phyloP scores from a whole-genome alignment of 1,140 invertebrate species.

The Ceratoteleas bidentatus region DNA sequence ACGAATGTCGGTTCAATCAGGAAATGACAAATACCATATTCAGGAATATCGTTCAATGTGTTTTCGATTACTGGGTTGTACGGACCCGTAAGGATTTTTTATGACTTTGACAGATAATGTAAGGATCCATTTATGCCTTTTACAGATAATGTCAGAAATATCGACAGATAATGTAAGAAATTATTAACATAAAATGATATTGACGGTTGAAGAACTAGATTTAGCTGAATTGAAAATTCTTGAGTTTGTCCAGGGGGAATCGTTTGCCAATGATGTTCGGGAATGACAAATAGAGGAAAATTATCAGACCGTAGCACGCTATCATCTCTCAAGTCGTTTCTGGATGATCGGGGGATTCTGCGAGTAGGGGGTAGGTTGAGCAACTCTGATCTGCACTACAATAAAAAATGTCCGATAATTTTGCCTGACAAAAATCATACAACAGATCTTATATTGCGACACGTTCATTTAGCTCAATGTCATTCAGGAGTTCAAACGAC shows the following conservation, averaged over 20 bases:
- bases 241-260: constrained; percentile 1
- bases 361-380: constrained; percentile 10
- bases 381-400: constrained; percentile 2
- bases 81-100: no score
- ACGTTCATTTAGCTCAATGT: background rate
- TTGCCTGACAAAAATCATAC: background rate
- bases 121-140: no score
- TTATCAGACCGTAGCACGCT: no score
- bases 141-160: no score
- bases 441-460: background rate
- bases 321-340: background rate
- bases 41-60: no score
- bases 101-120: no score
- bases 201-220: background rate
- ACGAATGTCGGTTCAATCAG: no score
- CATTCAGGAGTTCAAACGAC: constrained; percentile 8
- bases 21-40: no score
- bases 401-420: constrained; percentile 1
- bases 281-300: no score
- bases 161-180: no score
- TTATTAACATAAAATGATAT: no score
- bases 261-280: background rate
- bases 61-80: no score
- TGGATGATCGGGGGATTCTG: background rate
- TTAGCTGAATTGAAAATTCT: constrained; percentile 2